phyloP scores from a whole-genome alignment of 2,113 vertebrate species.

The Oceanites oceanicus region DNA sequence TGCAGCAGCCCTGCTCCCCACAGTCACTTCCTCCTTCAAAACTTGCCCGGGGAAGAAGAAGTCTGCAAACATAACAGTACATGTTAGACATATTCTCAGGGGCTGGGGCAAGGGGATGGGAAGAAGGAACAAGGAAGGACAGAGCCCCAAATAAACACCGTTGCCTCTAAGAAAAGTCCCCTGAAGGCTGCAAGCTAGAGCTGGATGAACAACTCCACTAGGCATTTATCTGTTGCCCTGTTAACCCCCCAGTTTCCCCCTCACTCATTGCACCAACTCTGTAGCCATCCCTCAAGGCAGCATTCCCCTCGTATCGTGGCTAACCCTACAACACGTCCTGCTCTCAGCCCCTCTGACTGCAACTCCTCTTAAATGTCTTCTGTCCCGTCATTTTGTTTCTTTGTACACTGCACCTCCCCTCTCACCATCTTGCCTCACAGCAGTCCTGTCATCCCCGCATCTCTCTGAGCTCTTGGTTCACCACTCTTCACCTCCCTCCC shows the following conservation, averaged over 20 bases:
- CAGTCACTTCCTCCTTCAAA: conserved; percentile 48
- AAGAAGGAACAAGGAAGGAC: not conserved
- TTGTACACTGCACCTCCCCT: not conserved
- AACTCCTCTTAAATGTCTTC: not conserved
- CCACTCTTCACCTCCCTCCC: not conserved
- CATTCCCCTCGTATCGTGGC: not conserved
- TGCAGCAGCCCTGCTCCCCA: not conserved
- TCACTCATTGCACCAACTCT: not conserved
- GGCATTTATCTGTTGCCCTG: not conserved
- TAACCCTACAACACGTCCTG: not conserved
- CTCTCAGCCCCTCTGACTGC: not conserved
- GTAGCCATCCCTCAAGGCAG: not conserved
- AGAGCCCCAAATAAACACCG: rapidly evolving
- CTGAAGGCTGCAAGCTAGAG: not conserved
- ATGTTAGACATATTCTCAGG: not conserved
- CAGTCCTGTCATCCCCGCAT: not conserved
- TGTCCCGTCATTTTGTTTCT: not conserved
- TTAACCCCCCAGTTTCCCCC: not conserved
- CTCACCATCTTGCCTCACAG: not conserved
- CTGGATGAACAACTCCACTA: not conserved
- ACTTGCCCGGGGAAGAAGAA: not conserved
- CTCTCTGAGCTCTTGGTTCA: not conserved
- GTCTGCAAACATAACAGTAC: not conserved
- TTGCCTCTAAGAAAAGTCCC: not conserved
- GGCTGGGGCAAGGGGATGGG: not conserved